phyloP scores from a whole-genome alignment of 1,140 invertebrate species.

The Yoshiicerus persimilis region DNA sequence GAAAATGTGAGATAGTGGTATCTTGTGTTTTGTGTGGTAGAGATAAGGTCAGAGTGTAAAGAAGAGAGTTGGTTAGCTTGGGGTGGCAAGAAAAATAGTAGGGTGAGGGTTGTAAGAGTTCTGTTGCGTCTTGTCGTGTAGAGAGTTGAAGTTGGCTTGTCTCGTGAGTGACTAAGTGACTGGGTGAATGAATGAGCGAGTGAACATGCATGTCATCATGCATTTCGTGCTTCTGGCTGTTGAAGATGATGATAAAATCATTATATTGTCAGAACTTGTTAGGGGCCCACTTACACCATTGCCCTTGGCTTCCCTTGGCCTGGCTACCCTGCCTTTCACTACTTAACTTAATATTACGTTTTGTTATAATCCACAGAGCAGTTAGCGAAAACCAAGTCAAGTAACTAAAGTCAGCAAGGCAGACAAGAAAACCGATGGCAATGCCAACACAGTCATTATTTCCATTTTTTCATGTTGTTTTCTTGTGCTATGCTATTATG shows the following conservation, averaged over 20 bases:
- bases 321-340: neutral
- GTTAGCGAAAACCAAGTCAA: neutral
- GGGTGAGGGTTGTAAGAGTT: neutral
- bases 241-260: slow-evolving; percentile 22
- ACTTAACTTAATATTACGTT: neutral
- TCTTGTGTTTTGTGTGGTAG: neutral
- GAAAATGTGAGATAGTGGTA: neutral
- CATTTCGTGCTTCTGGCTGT: neutral
- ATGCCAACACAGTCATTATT: neutral
- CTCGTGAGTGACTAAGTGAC: neutral
- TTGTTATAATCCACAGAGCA: neutral
- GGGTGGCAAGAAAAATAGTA: neutral
- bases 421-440: neutral
- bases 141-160: neutral
- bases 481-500: neutral
- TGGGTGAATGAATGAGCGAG: slow-evolving; percentile 11
- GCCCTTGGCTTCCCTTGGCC: neutral
- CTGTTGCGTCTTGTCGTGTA: neutral
- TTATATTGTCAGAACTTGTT: slow-evolving; percentile 29
- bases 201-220: slow-evolving; percentile 19
- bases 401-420: neutral
- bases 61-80: neutral
- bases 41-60: neutral
- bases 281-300: slow-evolving; percentile 7
- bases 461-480: neutral